Base-by-base conservation (phyloP, 2,113 vertebrate genomes). In the Myocastor coypus region DNA sequence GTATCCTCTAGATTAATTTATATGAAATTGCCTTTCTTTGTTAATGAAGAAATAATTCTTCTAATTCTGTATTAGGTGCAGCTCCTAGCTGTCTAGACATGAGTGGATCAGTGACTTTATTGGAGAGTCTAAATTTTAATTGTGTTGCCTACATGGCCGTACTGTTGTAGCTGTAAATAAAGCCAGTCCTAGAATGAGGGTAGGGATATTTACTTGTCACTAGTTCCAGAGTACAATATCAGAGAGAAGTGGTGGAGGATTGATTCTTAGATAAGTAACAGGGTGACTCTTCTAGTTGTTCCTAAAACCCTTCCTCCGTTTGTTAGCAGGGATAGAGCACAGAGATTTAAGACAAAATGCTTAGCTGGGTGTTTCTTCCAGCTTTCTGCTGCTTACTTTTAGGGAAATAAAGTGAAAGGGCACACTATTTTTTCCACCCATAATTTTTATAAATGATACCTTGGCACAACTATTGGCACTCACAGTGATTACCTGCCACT, bases 91-190 rank as follows among this genome's bases (percentile, higher is more conserved):
- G 3, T 61, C 83, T 30, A 10, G 16, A 13, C 7, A 6, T 69
- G 64, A 57, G 42, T 20, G 85, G 13, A 34, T 78, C 22, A n/a
- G 32, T 95, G 37, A 30, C 81, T 16, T 32, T 63, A 61, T 57
- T 83, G 37, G 69, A 81, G n/a, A 22, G 9, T 64, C 17, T 93
- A 6, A 66, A 14, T 97, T 64, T 78, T 95, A 68, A 89, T 66
- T 78, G 20, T 92, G 40, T 4, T 57, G 0, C 9, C 13, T 24
- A 5, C 4, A 11, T 24, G 9, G 4, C 24, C 22, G 75, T 66
- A 32, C 30, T 77, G 6, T 20, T 75, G 1, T 69, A 5, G 42
- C 80, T 75, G 16, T 69, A 37, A 32, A 8, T 80, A 66, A 84
- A 85, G 42, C 52, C 5, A 52, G 17, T 77, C 30, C 12, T 0